Evolutionary conservation across 2,888 invertebrate species (phyloP), one percentile per base, ranked within the genome.

Genomic region (Hemistola chrysoprasaria): DNA sequence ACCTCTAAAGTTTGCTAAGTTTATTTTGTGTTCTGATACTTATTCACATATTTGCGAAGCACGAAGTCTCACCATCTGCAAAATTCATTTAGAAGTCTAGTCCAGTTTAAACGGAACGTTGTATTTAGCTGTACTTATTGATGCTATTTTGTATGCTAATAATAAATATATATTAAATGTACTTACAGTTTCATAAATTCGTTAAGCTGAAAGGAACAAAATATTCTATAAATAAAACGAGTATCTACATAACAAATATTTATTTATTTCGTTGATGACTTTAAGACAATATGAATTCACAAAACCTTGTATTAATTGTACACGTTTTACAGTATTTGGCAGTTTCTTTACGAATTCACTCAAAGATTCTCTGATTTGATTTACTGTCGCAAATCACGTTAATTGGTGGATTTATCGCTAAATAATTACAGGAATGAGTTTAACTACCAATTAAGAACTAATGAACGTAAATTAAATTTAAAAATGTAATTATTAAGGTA

Each of bases 231-330:
- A 40, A 40, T 33, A 34, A 40, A 23, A 24, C 22, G 28, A 46
- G 26, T 2, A 25, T 6, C 10, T 56, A 59, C 59, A 58, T 65
- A 61, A 58, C 59, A 65, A 64, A 57, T 16, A 16, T 16, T 16
- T 16, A 24, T 71, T 62, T 71, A 66, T 62, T 69, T 71, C 63
- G 64, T 63, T 66, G 64, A 66, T 47, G 54, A 48, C 45, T 67
- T 60, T 60, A 69, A 60, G 61, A 8, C 16, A 16, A 33, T 40
- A 32, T 33, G 8, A 16, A 23, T 11, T n/a, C n/a, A 16, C 16
- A 16, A 16, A 16, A 16, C 16, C 2, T 16, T 16, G 16, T 16
- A 16, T 16, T 16, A 4, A 16, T 3, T 16, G 16, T 16, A 16
- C 16, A 16, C 16, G 16, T 16, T 3, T 16, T 16, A n/a, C n/a